These are phyloP conservation scores for Aphaenogaster rudis DNA, from an alignment of 1,140 invertebrate species.

Conservation along the genomic window DNA sequence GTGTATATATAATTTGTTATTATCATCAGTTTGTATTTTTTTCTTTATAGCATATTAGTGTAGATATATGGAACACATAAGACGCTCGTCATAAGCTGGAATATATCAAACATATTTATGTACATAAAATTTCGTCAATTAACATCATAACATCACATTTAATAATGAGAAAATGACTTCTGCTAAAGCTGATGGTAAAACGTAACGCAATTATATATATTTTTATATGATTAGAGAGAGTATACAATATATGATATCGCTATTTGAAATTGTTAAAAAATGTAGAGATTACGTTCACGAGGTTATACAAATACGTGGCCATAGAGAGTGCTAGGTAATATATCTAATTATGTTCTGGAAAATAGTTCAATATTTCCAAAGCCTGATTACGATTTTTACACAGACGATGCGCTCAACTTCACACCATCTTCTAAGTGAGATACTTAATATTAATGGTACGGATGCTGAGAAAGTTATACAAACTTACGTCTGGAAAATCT, in stretches of 20 bases:
- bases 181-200: conserved; percentile 50
- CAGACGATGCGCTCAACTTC: conserved; percentile 46
- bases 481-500: conserved; percentile 57
- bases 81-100: conserved; percentile 27
- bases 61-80: conserved; percentile 22
- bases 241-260: conserved; percentile 19
- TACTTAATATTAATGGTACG: conserved; percentile 71
- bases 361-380: conserved; percentile 60
- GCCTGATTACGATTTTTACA: conserved; percentile 43
- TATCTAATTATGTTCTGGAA: conserved; percentile 20
- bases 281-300: conserved; percentile 60
- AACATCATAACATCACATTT: conserved; percentile 58
- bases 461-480: conserved; percentile 60
- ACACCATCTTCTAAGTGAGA: conserved; percentile 51
- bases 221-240: conserved; percentile 37
- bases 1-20: not conserved
- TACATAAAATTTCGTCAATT: conserved; percentile 57
- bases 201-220: conserved; percentile 51
- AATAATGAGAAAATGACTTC: conserved; percentile 54
- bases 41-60: not conserved
- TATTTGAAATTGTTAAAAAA: conserved; percentile 55
- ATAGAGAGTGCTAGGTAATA: conserved; percentile 59
- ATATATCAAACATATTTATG: conserved; percentile 61
- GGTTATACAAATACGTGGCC: conserved; percentile 52
- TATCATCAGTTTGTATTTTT: not conserved